phyloP scores from a whole-genome alignment of 2,797 vertebrate species.

The Aselliscus stoliczkanus region DNA sequence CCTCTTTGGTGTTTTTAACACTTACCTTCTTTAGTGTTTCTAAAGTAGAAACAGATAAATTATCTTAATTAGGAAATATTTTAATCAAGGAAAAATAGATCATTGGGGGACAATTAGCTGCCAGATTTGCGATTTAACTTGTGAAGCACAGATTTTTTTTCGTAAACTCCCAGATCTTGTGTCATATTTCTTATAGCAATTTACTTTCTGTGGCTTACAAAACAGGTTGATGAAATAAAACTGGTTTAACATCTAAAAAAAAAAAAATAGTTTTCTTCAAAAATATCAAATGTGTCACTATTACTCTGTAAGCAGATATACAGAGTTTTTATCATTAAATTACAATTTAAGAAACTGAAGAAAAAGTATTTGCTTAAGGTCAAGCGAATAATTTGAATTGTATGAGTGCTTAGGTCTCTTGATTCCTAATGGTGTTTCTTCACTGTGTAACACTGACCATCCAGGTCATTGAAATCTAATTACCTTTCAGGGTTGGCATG shows the following conservation, averaged over 20 bases:
- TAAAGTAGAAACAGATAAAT: conserved; percentile 53
- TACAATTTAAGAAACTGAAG: not conserved
- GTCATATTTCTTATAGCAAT: not conserved
- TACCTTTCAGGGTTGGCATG: too few species aligned
- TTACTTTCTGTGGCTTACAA: not conserved
- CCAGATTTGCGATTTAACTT: conserved; percentile 50
- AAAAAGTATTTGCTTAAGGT: not conserved
- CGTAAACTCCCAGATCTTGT: not conserved
- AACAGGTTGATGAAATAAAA: not conserved
- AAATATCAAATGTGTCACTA: not conserved
- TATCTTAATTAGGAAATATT: conserved; percentile 63
- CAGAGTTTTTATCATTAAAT: not conserved
- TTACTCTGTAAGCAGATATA: not conserved
- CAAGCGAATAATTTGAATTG: not conserved
- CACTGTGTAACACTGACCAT: not conserved
- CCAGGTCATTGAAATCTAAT: not conserved
- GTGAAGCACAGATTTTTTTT: not conserved
- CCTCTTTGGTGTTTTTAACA: conserved; percentile 41
- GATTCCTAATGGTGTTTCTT: not conserved
- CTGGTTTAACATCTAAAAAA: not conserved
- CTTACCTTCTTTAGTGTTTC: conserved; percentile 33
- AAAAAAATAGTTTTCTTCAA: not conserved
- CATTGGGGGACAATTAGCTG: conserved; percentile 48
- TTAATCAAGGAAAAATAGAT: conserved; percentile 64
- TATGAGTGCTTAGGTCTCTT: not conserved